Base-by-base conservation (phyloP, 1,140 invertebrate species). In the Dufourea novaeangliae region DNA sequence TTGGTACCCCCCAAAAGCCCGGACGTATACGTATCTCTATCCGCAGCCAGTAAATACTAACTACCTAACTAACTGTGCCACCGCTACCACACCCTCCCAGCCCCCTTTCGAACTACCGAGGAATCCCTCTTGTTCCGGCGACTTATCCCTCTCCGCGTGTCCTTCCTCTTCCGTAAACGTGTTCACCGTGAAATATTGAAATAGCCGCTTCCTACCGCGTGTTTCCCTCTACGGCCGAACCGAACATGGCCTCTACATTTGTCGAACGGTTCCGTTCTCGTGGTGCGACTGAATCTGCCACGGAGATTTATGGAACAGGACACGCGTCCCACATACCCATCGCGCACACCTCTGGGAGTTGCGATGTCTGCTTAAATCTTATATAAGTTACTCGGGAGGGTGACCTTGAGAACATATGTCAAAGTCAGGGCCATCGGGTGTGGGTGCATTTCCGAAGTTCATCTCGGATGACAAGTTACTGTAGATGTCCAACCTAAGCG, bases 11-110 rank as follows among this genome's bases (percentile, higher is more conserved):
- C 2, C n/a, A n/a, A n/a, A n/a, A n/a, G 41, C 14, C 8, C 20
- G 11, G 73, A 59, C 22, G 29, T 57, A 11, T 50, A 70, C 62
- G 80, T 86, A 75, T 83, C 70, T 81, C 74, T 69, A 73, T 81
- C 71, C 70, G 50, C 50, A 67, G 59, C 54, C 61, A 78, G 81
- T 86, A 83, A 86, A 86, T 86, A 86, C 81, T 73, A 86, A 86
- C 81, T 86, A 86, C 22, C 73, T 37, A 86, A 83, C 85, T 81
- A 80, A 86, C 67, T 71, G 27, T 39, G 56, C 39, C 63, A 52
- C 17, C 17, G 41, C 67, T 68, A 17, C n/a, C n/a, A n/a, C n/a
- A n/a, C n/a, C n/a, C n/a, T n/a, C n/a, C n/a, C n/a, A n/a, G n/a
- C n/a, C n/a, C n/a, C n/a, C n/a, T n/a, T 34, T 34, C 54, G 32